Base-by-base conservation (phyloP, 2,797 vertebrate genomes). In the Thaleichthys pacificus region DNA sequence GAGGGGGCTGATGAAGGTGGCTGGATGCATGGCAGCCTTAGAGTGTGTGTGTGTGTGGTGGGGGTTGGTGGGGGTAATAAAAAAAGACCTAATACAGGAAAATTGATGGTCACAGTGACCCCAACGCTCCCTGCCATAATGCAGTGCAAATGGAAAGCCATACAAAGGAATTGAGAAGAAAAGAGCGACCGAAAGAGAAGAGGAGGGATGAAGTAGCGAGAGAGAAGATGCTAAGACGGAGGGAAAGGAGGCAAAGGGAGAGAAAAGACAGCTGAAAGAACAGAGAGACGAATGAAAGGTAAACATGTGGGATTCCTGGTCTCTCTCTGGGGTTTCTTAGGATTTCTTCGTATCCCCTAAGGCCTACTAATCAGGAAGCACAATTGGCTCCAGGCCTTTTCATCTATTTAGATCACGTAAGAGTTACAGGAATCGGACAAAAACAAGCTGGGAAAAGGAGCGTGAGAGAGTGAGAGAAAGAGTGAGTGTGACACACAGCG, bases 101-200 rank as follows among this genome's bases (percentile, higher is more conserved):
- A 80, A 77, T 24, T 58, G 69, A 83, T 69, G 70, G 70, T n/a
- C 66, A 72, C 2, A 5, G 11, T 63, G 78, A 82, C 74, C 74
- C 84, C 81, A 82, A 78, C 54, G 5, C 68, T 70, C 26, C 47
- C 47, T 71, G 60, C 72, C 78, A 76, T 62, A 78, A 76, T 69
- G 77, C 75, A 71, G 42, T 35, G 14, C 47, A 74, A 72, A 60
- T 64, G 64, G 64, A 71, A 74, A 74, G 42, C 58, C 77, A 42
- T 22, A 76, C 71, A 76, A 26, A 56, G 19, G 19, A 68, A 76
- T 56, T 38, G 28, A 15, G 15, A 60, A 17, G 38, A 60, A 73
- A 38, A 69, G 64, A 69, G 66, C 47, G 32, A 6, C 4, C 22
- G 15, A 24, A 35, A 1, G 8, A 35, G 32, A 35, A 35, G 32